A percentile compares a stretch with the other conserved stretches of the same genome.
phyloP scores from a whole-genome alignment of 2,113 vertebrate species.

The Neodon shergylaensis region DNA sequence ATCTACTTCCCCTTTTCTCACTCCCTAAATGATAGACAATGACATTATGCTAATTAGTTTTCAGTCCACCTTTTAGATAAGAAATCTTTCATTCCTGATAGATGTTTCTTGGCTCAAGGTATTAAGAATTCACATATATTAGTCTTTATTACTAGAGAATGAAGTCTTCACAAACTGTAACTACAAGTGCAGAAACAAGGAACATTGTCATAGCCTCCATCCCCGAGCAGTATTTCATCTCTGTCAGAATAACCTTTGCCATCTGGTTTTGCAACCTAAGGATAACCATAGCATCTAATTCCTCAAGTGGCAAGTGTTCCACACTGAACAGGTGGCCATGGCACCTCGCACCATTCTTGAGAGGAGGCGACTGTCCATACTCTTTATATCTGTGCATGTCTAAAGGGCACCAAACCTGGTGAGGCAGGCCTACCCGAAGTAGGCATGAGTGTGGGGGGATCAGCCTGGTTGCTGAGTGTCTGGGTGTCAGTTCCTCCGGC shows the following conservation, averaged over 20 bases:
- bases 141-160: not conserved
- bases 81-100: not conserved
- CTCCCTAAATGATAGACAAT: not conserved
- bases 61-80: not conserved
- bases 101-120: not conserved
- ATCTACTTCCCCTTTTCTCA: not conserved
- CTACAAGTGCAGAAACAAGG: too few relatives aligned
- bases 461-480: conserved; percentile 46
- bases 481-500: conserved; percentile 47
- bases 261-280: not conserved
- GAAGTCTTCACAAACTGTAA: not conserved
- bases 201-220: not conserved
- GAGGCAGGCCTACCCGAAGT: not conserved
- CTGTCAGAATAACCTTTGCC: not conserved
- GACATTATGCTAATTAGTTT: not conserved
- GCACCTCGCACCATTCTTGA: not conserved
- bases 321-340: fast-evolving
- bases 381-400: not conserved
- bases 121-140: not conserved
- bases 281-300: not conserved
- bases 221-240: not conserved
- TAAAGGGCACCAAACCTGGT: conserved; percentile 78
- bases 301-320: not conserved
- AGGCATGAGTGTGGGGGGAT: conserved; percentile 29
- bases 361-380: fast-evolving